phyloP scores from a whole-genome alignment of 2,888 invertebrate genomes.

The Merodon equestris region DNA sequence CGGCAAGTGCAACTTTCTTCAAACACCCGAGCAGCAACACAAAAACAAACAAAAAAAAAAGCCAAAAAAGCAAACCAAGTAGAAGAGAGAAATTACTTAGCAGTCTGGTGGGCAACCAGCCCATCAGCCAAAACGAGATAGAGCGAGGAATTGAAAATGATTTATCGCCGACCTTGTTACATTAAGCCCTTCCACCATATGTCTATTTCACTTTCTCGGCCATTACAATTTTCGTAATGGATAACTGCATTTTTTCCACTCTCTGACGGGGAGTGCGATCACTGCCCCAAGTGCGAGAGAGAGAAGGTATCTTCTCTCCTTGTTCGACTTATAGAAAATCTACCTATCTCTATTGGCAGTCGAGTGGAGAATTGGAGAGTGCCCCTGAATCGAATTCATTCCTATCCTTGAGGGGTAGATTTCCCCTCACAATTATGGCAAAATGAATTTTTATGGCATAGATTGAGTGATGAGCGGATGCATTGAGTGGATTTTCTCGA shows the following conservation, averaged over 20 bases:
- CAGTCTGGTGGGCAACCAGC: too few species aligned
- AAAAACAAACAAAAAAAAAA: neutral
- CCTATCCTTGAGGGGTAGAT: conserved; percentile 55
- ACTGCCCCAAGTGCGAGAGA: neutral
- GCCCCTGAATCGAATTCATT: conserved; percentile 51
- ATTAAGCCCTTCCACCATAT: conserved; percentile 78
- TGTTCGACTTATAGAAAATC: neutral
- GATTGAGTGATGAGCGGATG: conserved; percentile 17
- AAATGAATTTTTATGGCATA: conserved; percentile 61
- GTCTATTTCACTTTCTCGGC: conserved; percentile 78
- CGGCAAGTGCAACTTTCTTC: conserved; percentile 50
- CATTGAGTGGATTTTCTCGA: conserved; percentile 24
- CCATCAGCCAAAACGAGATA: conserved; percentile 46
- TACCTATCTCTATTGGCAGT: conserved; percentile 49
- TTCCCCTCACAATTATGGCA: conserved; percentile 57
- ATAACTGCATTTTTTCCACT: conserved; percentile 42
- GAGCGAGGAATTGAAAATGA: conserved; percentile 70
- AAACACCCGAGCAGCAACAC: neutral
- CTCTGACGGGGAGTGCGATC: conserved; percentile 34
- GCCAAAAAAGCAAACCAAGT: too few species aligned
- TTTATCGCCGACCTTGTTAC: conserved; percentile 79
- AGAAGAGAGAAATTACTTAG: too few species aligned
- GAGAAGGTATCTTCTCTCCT: conserved; percentile 8
- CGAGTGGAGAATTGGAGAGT: conserved; percentile 6
- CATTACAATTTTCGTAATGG: conserved; percentile 70